Evolutionary conservation across 2,888 invertebrate genomes (phyloP).

Genomic region (Bruchidius siliquastri): DNA sequence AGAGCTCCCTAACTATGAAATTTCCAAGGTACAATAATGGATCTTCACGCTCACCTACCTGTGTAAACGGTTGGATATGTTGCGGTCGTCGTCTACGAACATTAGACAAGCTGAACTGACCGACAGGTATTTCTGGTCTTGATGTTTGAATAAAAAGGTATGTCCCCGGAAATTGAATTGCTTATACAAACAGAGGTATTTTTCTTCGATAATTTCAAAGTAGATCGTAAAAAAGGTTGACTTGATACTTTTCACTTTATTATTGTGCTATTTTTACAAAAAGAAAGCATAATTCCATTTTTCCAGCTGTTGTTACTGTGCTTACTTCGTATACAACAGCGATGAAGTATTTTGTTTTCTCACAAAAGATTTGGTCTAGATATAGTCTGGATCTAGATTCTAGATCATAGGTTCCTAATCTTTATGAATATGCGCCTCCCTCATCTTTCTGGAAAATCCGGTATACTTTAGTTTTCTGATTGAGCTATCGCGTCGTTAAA

Average conservation of each 20-base stretch:
- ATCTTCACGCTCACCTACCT: not conserved
- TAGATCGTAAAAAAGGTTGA: not conserved
- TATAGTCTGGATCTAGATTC: too few species aligned
- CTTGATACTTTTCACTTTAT: not conserved
- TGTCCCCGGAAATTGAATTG: not conserved
- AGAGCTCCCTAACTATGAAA: not conserved
- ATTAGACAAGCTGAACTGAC: not conserved
- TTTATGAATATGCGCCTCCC: too few species aligned
- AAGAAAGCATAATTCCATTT: not conserved
- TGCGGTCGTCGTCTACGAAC: not conserved
- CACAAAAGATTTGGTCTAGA: too few species aligned
- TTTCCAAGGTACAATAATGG: not conserved
- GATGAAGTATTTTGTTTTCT: too few species aligned
- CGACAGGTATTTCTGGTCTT: not conserved
- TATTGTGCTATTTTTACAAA: not conserved
- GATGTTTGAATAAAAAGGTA: not conserved
- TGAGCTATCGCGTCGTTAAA: too few species aligned
- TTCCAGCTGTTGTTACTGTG: too few species aligned
- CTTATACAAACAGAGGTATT: not conserved
- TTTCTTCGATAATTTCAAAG: not conserved
- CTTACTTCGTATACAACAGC: too few species aligned
- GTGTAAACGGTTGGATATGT: not conserved
- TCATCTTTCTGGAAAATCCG: too few species aligned
- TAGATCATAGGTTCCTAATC: too few species aligned
- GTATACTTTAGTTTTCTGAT: too few species aligned